A percentile compares a stretch with the other conserved stretches of the same genome.
Evolutionary conservation across 2,113 vertebrate genomes (phyloP).

Genomic region (Halichoeres trimaculatus): DNA sequence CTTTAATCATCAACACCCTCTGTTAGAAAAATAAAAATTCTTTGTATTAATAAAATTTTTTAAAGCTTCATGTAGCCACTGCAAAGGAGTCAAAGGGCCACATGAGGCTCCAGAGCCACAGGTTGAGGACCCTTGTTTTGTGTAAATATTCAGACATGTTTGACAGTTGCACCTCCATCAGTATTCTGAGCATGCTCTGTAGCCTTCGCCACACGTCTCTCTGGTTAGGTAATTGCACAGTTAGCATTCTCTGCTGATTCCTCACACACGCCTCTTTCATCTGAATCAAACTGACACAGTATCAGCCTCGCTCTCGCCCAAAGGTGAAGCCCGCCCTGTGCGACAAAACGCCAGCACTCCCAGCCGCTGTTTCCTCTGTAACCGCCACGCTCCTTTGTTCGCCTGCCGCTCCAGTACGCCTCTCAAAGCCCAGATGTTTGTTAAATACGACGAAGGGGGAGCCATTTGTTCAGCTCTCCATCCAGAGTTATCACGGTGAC

Average conservation of each 20-base stretch:
- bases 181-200: constrained; percentile 25
- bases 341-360: constrained; percentile 10
- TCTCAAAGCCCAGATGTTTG: constrained; percentile 38
- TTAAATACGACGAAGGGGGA: constrained; percentile 48
- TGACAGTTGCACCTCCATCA: constrained; percentile 14
- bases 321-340: constrained; percentile 60
- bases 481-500: constrained; percentile 26
- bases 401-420: constrained; percentile 39
- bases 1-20: too few species aligned
- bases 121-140: too few species aligned
- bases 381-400: constrained; percentile 42
- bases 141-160: too few species aligned
- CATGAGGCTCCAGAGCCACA: too few species aligned
- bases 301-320: constrained; percentile 42
- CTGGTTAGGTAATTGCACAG: constrained; percentile 44
- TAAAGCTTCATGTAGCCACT: too few species aligned
- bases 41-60: too few species aligned
- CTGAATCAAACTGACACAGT: constrained; percentile 31
- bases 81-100: too few species aligned
- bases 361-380: constrained; percentile 61
- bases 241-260: constrained; percentile 37
- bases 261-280: constrained; percentile 20
- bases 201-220: constrained; percentile 14
- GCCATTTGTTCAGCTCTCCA: constrained; percentile 31
- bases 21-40: too few species aligned